Base-by-base conservation (phyloP, 2,888 invertebrate genomes). In the Mythimna vitellina region DNA sequence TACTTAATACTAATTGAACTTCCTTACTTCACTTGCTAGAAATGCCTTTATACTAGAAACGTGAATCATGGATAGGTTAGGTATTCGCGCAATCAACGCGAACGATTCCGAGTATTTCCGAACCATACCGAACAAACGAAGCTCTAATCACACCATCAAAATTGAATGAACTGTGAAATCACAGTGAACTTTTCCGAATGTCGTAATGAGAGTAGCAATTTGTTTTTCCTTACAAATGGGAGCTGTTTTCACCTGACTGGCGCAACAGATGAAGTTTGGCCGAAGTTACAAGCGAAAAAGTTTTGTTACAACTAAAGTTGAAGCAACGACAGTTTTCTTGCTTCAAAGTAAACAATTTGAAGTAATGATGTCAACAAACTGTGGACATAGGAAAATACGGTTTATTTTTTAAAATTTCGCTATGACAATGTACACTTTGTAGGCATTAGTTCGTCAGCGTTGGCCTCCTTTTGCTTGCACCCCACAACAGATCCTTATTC, bases 171-270 rank as follows among this genome's bases (percentile, higher is more conserved):
- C 90, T 90, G 92, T 92, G 90, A 93, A 93, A 93, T 93, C 90
- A 89, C 89, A 86, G 88, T 82, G 88, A 90, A 92, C 89, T 92
- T 93, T 92, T 92, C 90, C 90, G 88, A 91, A 92, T 92, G 91
- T 90, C 88, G 91, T 93, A 93, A 93, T 93, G 93, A 94, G 91
- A 88, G 87, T 86, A 90, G 91, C 92, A 92, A 93, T 93, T 93
- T 93, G 93, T 93, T 93, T 93, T 93, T 92, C 92, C 91, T 91
- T 92, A 92, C 91, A 93, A 94, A 93, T 91, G 91, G 89, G 85
- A 88, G 86, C 88, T 90, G 89, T 93, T 93, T 89, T 91, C 92
- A 94, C 93, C 93, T 93, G 92, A 89, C 89, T 87, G 87, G 91
- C 89, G 93, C 93, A 93, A 93, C 93, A 93, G 94, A 91, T 93